phyloP scores from a whole-genome alignment of 2,113 vertebrate species.

The Lepisosteus oculatus region DNA sequence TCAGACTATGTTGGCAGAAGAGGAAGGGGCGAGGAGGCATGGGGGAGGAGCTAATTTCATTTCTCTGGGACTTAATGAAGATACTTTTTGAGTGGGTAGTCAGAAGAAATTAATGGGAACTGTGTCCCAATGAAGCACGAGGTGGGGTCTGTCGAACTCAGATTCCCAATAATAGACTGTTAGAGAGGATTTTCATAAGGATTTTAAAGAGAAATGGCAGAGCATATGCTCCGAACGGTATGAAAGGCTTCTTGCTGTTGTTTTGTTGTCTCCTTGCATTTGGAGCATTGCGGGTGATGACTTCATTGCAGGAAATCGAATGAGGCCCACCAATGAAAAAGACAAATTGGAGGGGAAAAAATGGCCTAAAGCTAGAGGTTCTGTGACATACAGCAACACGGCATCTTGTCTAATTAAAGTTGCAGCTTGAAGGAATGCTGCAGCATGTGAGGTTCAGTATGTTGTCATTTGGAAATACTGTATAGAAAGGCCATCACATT shows the following conservation, averaged over 20 bases:
- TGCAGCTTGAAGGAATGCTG: slow-evolving; percentile 26
- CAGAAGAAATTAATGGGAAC: slow-evolving; percentile 42
- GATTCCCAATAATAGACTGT: slow-evolving; percentile 38
- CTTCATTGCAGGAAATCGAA: slow-evolving; percentile 27
- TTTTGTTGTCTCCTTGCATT: slow-evolving; percentile 45
- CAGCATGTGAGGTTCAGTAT: slow-evolving; percentile 15
- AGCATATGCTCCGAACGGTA: slow-evolving; percentile 33
- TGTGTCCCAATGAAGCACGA: slow-evolving; percentile 31
- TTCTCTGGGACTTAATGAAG: slow-evolving; percentile 39
- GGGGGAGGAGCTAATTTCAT: slow-evolving; percentile 31
- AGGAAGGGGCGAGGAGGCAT: slow-evolving; percentile 30
- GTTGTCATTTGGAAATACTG: slow-evolving; percentile 18
- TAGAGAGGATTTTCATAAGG: slow-evolving; percentile 33
- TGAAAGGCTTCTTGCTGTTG: slow-evolving; percentile 19
- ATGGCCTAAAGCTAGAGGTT: slow-evolving; percentile 29
- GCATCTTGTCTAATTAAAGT: slow-evolving; percentile 43
- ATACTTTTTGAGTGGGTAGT: slow-evolving; percentile 37
- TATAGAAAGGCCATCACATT: slow-evolving; percentile 30
- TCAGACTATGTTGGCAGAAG: slow-evolving; percentile 30
- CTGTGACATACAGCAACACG: slow-evolving; percentile 41
- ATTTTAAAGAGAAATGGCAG: slow-evolving; percentile 39
- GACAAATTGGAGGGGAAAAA: slow-evolving; percentile 28
- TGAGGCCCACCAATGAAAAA: slow-evolving; percentile 23
- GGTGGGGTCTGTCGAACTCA: slow-evolving; percentile 16
- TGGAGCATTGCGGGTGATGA: slow-evolving; percentile 33